Evolutionary conservation across 2,888 invertebrate genomes (phyloP).

Genomic region (Limnephilus lunatus): DNA sequence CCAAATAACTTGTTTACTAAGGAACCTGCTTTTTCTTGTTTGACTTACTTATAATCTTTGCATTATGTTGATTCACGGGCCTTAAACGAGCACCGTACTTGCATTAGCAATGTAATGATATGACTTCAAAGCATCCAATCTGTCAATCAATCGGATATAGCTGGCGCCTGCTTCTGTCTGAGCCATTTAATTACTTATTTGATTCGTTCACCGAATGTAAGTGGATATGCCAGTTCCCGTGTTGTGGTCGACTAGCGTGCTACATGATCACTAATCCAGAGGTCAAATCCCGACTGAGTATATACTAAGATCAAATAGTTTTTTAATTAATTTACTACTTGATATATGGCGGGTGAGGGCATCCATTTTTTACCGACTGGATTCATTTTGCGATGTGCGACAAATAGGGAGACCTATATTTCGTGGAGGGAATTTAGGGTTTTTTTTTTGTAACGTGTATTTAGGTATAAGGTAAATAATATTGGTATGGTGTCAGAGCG

Average conservation of each 20-base stretch:
- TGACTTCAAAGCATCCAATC: neutral
- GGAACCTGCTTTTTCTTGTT: neutral
- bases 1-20: neutral
- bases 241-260: neutral
- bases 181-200: neutral
- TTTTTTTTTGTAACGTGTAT: neutral
- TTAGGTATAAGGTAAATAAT: neutral
- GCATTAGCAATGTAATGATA: neutral
- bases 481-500: too few species aligned
- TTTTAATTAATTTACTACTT: neutral
- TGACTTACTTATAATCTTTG: neutral
- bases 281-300: neutral
- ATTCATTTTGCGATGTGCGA: neutral
- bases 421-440: neutral
- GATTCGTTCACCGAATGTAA: neutral
- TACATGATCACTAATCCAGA: neutral
- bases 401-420: neutral
- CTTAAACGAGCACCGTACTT: neutral
- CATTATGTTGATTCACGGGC: neutral
- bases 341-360: neutral
- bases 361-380: neutral
- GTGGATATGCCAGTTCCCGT: neutral
- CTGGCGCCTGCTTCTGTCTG: neutral
- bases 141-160: neutral
- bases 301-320: neutral